Evolutionary conservation across 2,888 invertebrate species (phyloP).

Genomic region (Dioctria rufipes): DNA sequence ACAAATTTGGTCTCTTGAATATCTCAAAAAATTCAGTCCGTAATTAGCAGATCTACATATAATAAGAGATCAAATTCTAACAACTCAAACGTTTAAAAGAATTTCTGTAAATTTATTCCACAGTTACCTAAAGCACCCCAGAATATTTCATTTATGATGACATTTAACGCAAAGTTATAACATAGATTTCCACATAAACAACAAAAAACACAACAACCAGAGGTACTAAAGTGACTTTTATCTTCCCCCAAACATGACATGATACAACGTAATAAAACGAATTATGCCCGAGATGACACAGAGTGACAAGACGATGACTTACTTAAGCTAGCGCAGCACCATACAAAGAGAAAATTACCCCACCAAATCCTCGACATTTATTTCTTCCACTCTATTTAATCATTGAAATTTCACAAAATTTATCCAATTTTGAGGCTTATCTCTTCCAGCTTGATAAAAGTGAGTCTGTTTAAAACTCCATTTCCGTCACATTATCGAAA

Average conservation of each 20-base stretch:
- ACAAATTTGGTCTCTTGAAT: too few relatives aligned
- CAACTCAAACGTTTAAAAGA: too few relatives aligned
- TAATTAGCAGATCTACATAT: too few relatives aligned
- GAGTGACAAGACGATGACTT: conserved; percentile 27
- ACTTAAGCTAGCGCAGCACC: not conserved
- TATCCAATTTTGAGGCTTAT: conserved; percentile 46
- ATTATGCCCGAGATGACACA: conserved; percentile 7
- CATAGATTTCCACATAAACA: too few relatives aligned
- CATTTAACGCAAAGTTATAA: too few relatives aligned
- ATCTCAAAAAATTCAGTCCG: too few relatives aligned
- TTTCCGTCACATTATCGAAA: conserved; percentile 45
- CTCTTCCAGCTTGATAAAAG: conserved; percentile 46
- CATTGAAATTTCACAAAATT: conserved; percentile 45
- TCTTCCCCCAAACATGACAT: not conserved
- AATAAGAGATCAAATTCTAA: too few relatives aligned
- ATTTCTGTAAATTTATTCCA: too few relatives aligned
- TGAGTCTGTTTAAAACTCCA: conserved; percentile 40
- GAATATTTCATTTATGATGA: too few relatives aligned
- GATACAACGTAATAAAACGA: not conserved
- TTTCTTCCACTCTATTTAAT: conserved; percentile 48
- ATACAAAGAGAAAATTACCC: not conserved
- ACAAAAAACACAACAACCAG: not conserved
- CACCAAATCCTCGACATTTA: not conserved
- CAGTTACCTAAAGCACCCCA: not conserved
- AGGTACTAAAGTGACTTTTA: not conserved